Evolutionary conservation across 2,113 vertebrate species (phyloP), one percentile per base, ranked within the genome.

Genomic region (Catharus bicknelli): DNA sequence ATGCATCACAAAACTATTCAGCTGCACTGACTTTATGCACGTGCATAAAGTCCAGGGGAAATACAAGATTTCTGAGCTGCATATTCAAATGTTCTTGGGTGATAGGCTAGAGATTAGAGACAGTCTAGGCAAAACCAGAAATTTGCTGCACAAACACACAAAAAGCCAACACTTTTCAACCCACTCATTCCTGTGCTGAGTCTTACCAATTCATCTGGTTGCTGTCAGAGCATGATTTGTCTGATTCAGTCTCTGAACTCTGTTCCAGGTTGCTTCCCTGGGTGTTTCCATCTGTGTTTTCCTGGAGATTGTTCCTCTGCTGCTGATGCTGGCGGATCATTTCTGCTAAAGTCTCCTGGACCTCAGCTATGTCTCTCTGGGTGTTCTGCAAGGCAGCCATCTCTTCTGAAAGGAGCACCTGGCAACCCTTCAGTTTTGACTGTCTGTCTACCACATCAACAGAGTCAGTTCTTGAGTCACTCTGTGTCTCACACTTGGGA

Each of bases 311-410:
- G 63, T 86, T 96, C 88, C 94, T 97, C 81, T 97, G 97, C 97
- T 99, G 99, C 92, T 97, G 97, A 96, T 99, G 99, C 89, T 97
- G 97, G 70, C 85, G 97, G 91, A 99, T 98, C 97, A 99, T 96
- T 83, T 96, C 88, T 16, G 97, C 77, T 88, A 99, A 96, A 43
- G 94, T 98, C 80, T 98, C 96, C 94, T 99, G 99, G 87, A 99
- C 91, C 86, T 98, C 96, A 5, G 93, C 93, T 42, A 98, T 95
- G 9, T 97, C 95, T 64, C 97, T 97, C 92, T 97, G 98, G 5
- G 96, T 93, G 70, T 96, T 97, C 93, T 99, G 99, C 50, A 97
- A 95, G 83, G 94, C 93, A 40, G 98, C 99, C 1, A 98, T 98
- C 17, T 93, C 81, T 89, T 98, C 98, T 1, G 98, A 99, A 66